These are phyloP conservation scores for Caloenas nicobarica DNA, from an alignment of 2,113 vertebrate genomes.

Conservation along the genomic window DNA sequence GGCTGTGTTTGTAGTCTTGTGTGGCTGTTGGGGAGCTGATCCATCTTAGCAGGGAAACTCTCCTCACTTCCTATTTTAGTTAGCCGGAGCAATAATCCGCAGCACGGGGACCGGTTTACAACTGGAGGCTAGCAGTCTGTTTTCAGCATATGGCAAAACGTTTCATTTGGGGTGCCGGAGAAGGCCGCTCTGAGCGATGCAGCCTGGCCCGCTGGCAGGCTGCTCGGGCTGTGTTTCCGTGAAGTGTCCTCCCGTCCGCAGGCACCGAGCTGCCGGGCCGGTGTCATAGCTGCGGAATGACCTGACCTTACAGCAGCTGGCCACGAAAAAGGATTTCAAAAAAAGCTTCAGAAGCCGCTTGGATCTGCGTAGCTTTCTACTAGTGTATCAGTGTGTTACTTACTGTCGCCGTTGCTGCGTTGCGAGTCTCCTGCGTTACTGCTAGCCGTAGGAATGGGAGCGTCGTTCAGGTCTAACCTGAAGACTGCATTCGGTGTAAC, in stretches of 20 bases:
- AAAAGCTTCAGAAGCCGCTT: neutral
- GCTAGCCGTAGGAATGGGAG: neutral
- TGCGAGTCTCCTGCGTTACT: neutral
- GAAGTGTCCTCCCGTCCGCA: too few species aligned
- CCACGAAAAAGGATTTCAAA: neutral
- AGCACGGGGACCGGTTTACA: neutral
- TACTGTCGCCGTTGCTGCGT: neutral
- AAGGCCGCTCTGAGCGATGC: neutral
- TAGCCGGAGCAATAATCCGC: neutral
- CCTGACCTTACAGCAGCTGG: neutral
- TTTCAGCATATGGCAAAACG: neutral
- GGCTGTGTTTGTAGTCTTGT: neutral
- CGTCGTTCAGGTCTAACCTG: neutral
- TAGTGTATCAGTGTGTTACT: neutral
- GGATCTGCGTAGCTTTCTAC: neutral
- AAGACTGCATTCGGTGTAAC: neutral
- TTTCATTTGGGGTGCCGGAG: neutral
- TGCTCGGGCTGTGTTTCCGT: neutral
- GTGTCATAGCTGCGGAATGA: neutral
- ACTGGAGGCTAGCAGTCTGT: neutral
- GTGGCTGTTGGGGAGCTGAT: rapidly evolving
- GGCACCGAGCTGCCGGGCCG: neutral
- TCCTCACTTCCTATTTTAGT: neutral
- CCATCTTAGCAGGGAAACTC: neutral
- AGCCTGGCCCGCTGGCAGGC: too few species aligned